A percentile compares a stretch with the other conserved stretches of the same genome.
Evolutionary conservation across 2,888 invertebrate genomes (phyloP).

Genomic region (Eupithecia exiguata): DNA sequence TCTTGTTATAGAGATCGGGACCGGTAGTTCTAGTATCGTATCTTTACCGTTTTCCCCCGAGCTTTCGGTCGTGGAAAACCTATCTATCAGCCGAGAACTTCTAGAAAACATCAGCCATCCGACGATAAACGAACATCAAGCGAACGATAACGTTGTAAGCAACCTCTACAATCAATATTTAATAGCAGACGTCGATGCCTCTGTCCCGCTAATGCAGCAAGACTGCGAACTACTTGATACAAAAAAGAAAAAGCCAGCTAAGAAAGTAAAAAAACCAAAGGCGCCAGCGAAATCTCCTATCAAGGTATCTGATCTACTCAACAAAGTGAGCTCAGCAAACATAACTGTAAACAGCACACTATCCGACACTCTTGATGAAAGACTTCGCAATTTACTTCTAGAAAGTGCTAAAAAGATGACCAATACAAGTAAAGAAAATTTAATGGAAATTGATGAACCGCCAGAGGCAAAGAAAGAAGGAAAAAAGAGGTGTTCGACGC

Average conservation of each 20-base stretch:
- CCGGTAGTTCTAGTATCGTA: conserved; percentile 64
- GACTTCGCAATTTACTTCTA: conserved; percentile 63
- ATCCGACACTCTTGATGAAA: conserved; percentile 65
- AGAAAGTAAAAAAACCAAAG: conserved; percentile 50
- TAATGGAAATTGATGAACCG: conserved; percentile 47
- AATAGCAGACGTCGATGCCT: conserved; percentile 60
- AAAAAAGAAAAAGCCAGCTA: conserved; percentile 26
- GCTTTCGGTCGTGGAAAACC: conserved; percentile 73
- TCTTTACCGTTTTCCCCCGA: conserved; percentile 73
- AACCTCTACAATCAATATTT: conserved; percentile 55
- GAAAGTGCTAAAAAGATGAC: conserved; percentile 70
- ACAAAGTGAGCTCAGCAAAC: conserved; percentile 56
- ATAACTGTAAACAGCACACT: conserved; percentile 55
- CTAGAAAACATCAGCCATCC: conserved; percentile 50
- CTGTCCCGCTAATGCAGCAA: conserved; percentile 70
- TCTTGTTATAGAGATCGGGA: conserved; percentile 38
- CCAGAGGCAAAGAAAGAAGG: conserved; percentile 40
- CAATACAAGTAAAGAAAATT: conserved; percentile 30
- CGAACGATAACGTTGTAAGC: conserved; percentile 40
- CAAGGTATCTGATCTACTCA: conserved; percentile 45
- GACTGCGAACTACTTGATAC: conserved; percentile 54
- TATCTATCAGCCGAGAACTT: conserved; percentile 64
- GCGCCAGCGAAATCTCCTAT: conserved; percentile 39
- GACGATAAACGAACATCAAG: conserved; percentile 56
- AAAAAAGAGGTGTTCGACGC: conserved; percentile 66